Conservation (phyloP, 2,888 invertebrate species). For the Erebia ligea region DNA sequence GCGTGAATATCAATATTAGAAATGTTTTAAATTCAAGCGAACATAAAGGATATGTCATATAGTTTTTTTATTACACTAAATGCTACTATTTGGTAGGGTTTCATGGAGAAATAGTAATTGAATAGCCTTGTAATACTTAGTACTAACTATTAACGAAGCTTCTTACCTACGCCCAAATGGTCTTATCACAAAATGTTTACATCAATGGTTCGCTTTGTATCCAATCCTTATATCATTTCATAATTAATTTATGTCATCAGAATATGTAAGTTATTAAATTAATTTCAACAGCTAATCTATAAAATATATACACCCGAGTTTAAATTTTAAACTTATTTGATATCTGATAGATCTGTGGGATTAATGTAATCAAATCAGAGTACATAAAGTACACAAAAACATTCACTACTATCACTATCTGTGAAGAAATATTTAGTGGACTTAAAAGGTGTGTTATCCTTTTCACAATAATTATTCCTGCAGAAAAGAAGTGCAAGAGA, state of each 20-base stretch:
- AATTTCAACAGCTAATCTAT: not conserved
- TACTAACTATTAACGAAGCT: not conserved
- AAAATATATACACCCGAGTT: not conserved
- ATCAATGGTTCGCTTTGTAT: too few species aligned
- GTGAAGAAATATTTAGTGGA: too few species aligned
- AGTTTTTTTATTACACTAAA: not conserved
- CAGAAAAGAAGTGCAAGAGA: not conserved
- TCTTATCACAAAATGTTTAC: not conserved
- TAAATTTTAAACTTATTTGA: too few species aligned
- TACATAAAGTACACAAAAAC: too few species aligned
- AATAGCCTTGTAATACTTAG: not conserved
- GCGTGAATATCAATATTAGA: not conserved
- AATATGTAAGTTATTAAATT: too few species aligned
- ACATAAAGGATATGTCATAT: not conserved
- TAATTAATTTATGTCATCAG: too few species aligned
- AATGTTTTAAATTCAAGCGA: not conserved
- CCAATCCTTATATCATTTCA: too few species aligned
- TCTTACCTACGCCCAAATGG: not conserved
- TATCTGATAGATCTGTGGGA: too few species aligned
- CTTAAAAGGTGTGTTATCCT: too few species aligned
- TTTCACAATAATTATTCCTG: too few species aligned
- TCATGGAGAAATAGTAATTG: not conserved
- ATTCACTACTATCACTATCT: too few species aligned
- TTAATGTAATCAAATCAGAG: too few species aligned
- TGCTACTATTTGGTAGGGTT: not conserved